Base-by-base conservation (phyloP, 1,140 invertebrate genomes). In the Drosophila punjabiensis region DNA sequence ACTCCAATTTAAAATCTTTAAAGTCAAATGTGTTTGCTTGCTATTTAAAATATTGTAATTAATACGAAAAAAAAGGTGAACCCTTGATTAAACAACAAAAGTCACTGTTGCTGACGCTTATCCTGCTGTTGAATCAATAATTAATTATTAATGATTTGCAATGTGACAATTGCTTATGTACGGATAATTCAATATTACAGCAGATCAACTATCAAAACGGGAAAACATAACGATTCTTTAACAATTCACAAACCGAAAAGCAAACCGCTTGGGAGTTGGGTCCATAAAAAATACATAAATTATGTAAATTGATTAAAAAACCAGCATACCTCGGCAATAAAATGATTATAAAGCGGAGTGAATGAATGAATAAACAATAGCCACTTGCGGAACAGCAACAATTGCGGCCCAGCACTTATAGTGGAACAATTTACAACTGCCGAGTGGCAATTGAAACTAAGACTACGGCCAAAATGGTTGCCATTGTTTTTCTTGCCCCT, bases 391-490 rank as follows among this genome's bases (percentile, higher is more conserved):
- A 73, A 56, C 56, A 28, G 62, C 76, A 87, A 77, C 58, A 76
- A 69, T 45, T 63, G 39, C 33, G 47, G 43, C 39, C 24, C 45
- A 53, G 65, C 45, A 28, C 77, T 73, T 35, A 60, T 73, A 69
- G 41, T 60, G 66, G 52, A 83, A 83, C 77, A 80, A 77, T 81
- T 55, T 88, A 81, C 73, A 83, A 70, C 39, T 78, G 73, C 68
- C 56, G 66, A 80, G 65, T 45, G 43, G 62, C 76, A 84, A 78
- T 69, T 81, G 74, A 82, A 79, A 82, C 81, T 73, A 83, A 70
- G 81, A 76, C 69, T 56, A 58, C 56, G 35, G 78, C 45, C 48
- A 13, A 67, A 67, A 63, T 64, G 55, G 24, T 28, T 63, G 43
- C 24, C 65, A 37, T 68, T 79, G 48, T 66, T 47, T 48, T 67